Conservation (phyloP, 1,140 invertebrate species). For the Listronotus bonariensis region DNA sequence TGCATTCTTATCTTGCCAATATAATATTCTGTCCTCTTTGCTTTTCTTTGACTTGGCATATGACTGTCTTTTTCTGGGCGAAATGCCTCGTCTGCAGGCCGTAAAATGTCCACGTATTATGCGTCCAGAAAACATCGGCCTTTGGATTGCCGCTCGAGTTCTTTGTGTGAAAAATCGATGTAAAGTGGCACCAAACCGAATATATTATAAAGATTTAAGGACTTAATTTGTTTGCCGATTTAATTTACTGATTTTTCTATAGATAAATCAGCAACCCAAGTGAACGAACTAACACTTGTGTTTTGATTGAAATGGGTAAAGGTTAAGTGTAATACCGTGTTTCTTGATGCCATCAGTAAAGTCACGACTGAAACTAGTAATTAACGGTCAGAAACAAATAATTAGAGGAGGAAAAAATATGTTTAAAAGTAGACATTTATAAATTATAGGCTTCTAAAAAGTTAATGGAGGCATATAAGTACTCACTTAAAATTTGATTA, state of each 20-base stretch:
- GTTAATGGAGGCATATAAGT: no score
- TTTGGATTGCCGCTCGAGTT: conserved; percentile 24
- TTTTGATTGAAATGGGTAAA: no score
- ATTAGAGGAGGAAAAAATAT: no score
- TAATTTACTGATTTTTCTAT: conserved; percentile 12
- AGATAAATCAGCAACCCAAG: no score
- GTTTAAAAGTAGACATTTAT: no score
- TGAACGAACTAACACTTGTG: no score
- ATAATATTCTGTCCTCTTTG: conserved; percentile 2
- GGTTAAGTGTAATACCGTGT: no score
- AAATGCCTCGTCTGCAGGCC: conserved; percentile 6
- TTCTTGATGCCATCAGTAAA: no score
- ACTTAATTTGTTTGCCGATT: conserved; percentile 21
- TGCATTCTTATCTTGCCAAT: conserved; percentile 24
- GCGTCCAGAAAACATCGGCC: conserved; percentile 31
- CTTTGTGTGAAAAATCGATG: conserved; percentile 36
- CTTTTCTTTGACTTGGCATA: neutral
- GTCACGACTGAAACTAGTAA: no score
- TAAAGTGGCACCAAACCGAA: conserved; percentile 29
- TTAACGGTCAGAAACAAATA: no score
- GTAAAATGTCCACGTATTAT: conserved; percentile 21
- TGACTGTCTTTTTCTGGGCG: conserved; percentile 8
- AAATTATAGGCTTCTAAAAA: no score
- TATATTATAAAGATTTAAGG: conserved; percentile 20
- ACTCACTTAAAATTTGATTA: no score